Evolutionary conservation across 2,888 invertebrate genomes (phyloP), one percentile per base, ranked within the genome.

Genomic region (Nymphalis polychloros): DNA sequence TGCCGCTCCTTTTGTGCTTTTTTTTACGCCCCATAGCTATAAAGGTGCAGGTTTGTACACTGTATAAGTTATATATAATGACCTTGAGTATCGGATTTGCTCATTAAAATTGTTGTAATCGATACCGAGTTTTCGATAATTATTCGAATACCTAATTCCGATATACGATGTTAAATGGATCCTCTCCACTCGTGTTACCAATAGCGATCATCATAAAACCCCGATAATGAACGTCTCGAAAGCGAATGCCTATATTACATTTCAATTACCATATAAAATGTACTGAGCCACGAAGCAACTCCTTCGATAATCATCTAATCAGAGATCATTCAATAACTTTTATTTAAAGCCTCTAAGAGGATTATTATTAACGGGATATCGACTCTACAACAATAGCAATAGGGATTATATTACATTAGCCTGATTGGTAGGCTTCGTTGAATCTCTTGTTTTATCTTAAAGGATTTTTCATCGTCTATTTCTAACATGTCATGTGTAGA

Each of bases 181-280:
- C 70, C 68, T 64, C 64, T 63, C 63, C 63, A 63, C 73, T 78
- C 82, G 78, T 79, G 81, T 81, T 80, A 80, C 76, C 69, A 79
- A 81, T 77, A 80, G 75, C 69, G 76, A 84, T 82, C 82, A 77
- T 83, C 85, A 82, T 81, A 81, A 88, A 83, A 81, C 81, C 82
- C 78, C 82, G 86, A 89, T 89, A 90, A 89, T 83, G 84, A 85
- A 86, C 83, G 73, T 73, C 78, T 83, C 81, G 81, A 84, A 85
- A 84, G 81, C 84, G 78, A 86, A 86, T 85, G 85, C 84, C 86
- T 87, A 87, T 88, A 89, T 87, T 87, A 90, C 88, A 88, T 89
- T 90, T 90, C 90, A 90, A 91, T 92, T 90, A 93, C 88, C 90
- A 92, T 90, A 92, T 87, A 88, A 88, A 92, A 89, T 87, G 86